These are phyloP conservation scores for Himantopus leucocephalus DNA, from an alignment of 2,113 vertebrate species.

Conservation along the genomic window DNA sequence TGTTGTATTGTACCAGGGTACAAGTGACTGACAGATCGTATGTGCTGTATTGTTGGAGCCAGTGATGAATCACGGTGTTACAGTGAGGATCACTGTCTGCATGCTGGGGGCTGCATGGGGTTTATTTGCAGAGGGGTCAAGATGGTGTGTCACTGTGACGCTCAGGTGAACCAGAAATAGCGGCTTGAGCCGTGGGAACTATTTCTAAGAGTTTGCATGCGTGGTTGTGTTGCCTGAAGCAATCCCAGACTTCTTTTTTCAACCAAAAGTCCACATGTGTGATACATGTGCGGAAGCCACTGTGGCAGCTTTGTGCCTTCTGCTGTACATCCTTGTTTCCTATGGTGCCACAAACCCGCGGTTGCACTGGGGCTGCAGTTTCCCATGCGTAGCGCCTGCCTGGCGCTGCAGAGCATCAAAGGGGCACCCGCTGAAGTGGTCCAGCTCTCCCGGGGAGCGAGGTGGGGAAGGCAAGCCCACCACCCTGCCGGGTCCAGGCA, in stretches of 20 bases:
- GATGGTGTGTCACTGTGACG: rapidly evolving
- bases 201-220: not conserved
- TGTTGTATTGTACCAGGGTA: not conserved
- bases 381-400: rapidly evolving
- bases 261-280: rapidly evolving
- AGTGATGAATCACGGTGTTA: rapidly evolving
- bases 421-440: not conserved
- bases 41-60: not conserved
- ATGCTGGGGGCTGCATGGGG: rapidly evolving
- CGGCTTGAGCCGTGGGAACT: not conserved
- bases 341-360: rapidly evolving
- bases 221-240: not conserved
- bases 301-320: no score
- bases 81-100: not conserved
- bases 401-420: not conserved
- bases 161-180: not conserved
- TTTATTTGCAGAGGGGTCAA: not conserved
- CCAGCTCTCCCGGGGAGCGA: not conserved
- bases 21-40: not conserved
- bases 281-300: rapidly evolving
- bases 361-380: rapidly evolving
- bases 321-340: no score
- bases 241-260: not conserved
- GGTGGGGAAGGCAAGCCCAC: no score
- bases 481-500: not conserved